phyloP scores from a whole-genome alignment of 2,888 invertebrate species.

The Seladonia tumulorum region DNA sequence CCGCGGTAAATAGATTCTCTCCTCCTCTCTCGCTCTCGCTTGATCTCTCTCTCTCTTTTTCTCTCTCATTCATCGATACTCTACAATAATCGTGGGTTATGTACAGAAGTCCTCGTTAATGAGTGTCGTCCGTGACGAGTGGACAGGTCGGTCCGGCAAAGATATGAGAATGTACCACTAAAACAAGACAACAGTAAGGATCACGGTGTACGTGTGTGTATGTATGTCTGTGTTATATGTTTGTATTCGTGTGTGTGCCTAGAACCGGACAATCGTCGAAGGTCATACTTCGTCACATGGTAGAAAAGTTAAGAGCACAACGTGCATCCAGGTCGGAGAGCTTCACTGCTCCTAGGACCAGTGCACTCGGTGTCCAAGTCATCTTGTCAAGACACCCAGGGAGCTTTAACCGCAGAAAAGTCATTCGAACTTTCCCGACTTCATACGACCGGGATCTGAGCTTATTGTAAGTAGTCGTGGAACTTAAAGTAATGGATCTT shows the following conservation, averaged over 20 bases:
- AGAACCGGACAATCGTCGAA: background rate
- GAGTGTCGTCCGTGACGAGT: background rate
- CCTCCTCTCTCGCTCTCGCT: background rate
- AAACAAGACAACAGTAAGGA: conserved; percentile 12
- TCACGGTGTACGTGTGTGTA: background rate
- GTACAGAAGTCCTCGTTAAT: conserved; percentile 46
- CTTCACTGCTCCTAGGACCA: background rate
- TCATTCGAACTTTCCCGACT: background rate
- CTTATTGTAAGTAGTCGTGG: conserved; percentile 71
- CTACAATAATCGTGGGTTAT: conserved; percentile 45
- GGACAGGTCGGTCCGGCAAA: background rate
- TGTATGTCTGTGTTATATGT: background rate
- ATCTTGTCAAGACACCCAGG: background rate
- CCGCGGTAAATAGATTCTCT: conserved; percentile 24
- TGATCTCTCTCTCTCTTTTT: background rate
- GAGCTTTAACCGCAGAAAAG: background rate
- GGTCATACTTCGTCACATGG: background rate
- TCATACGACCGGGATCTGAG: background rate
- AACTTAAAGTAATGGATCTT: conserved; percentile 82
- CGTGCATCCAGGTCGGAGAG: background rate
- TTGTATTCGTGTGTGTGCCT: background rate
- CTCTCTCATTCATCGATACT: background rate
- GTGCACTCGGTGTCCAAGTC: background rate
- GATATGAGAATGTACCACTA: background rate
- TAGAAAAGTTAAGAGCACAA: conserved; percentile 36